These are phyloP conservation scores for Thymelicus lineola DNA, from an alignment of 2,888 invertebrate species.

Conservation along the genomic window DNA sequence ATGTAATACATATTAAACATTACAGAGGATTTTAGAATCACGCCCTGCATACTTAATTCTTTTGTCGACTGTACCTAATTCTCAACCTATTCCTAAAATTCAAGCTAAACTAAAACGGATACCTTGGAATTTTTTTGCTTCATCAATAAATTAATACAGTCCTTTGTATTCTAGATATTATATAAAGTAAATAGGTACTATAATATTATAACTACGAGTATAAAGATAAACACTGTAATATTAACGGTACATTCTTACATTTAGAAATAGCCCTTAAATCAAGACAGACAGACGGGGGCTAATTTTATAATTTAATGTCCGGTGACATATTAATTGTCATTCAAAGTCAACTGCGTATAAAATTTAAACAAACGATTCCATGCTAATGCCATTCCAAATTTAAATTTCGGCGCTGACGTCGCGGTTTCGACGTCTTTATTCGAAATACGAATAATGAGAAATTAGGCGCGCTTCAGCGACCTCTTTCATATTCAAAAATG, in stretches of 20 bases:
- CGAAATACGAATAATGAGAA: conserved; percentile 70
- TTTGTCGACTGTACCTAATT: too few species aligned
- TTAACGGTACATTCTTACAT: not conserved
- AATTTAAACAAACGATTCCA: conserved; percentile 80
- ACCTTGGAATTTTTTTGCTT: too few species aligned
- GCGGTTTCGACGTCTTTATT: conserved; percentile 81
- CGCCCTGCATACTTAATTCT: too few species aligned
- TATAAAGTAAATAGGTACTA: too few species aligned
- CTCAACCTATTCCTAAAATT: too few species aligned
- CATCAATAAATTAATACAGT: too few species aligned
- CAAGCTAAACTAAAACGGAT: too few species aligned
- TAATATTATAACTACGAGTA: too few species aligned
- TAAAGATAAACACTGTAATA: too few species aligned
- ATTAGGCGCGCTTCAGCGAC: conserved; percentile 67
- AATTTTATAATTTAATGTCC: conserved; percentile 71
- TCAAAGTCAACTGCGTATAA: conserved; percentile 80
- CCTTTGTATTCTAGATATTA: too few species aligned
- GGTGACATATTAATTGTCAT: conserved; percentile 59
- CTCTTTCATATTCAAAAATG: conserved; percentile 71
- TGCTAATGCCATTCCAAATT: conserved; percentile 66
- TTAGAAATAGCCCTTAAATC: not conserved
- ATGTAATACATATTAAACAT: too few species aligned
- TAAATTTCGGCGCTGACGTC: conserved; percentile 66
- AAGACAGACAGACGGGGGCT: conserved; percentile 48
- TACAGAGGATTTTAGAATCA: too few species aligned